Evolutionary conservation across 2,797 vertebrate genomes (phyloP).

Genomic region (Podarcis lilfordi): DNA sequence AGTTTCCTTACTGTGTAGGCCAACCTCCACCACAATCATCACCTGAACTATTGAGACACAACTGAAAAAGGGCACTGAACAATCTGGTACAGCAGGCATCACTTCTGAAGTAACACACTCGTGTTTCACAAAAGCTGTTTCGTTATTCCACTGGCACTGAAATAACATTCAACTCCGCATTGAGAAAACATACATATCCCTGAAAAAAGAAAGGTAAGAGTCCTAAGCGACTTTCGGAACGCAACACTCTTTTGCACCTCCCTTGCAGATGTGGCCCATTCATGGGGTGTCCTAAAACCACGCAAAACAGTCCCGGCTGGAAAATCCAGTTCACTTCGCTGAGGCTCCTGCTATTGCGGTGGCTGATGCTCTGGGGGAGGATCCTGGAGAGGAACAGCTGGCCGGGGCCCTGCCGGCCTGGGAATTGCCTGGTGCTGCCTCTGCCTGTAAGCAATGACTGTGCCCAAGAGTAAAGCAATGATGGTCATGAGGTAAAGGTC

Average conservation of each 20-base stretch:
- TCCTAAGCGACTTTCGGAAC: constrained; percentile 78
- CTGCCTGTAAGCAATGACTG: constrained; percentile 96
- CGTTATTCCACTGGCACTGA: constrained; percentile 80
- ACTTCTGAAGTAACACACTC: constrained; percentile 70
- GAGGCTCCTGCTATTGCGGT: constrained; percentile 72
- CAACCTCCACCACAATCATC: constrained; percentile 58
- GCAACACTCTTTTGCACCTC: constrained; percentile 66
- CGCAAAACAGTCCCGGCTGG: constrained; percentile 65
- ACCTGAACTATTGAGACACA: constrained; percentile 55
- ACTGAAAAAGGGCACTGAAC: constrained; percentile 55
- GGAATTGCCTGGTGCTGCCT: constrained; percentile 93
- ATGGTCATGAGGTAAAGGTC: constrained; percentile 99
- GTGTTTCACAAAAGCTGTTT: constrained; percentile 72
- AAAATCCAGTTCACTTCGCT: constrained; percentile 65
- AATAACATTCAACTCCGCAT: constrained; percentile 79
- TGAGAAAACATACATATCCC: constrained; percentile 78
- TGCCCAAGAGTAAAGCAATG: constrained; percentile 93
- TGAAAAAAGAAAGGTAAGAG: constrained; percentile 79
- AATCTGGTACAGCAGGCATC: constrained; percentile 71
- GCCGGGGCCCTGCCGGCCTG: constrained; percentile 75
- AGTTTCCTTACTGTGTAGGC: constrained; percentile 53
- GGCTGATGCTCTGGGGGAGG: constrained; percentile 75
- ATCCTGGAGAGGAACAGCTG: constrained; percentile 75
- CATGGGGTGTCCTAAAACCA: constrained; percentile 65
- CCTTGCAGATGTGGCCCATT: constrained; percentile 60